These are phyloP conservation scores for Anthoptus insignis DNA, from an alignment of 2,888 invertebrate species.

Conservation along the genomic window DNA sequence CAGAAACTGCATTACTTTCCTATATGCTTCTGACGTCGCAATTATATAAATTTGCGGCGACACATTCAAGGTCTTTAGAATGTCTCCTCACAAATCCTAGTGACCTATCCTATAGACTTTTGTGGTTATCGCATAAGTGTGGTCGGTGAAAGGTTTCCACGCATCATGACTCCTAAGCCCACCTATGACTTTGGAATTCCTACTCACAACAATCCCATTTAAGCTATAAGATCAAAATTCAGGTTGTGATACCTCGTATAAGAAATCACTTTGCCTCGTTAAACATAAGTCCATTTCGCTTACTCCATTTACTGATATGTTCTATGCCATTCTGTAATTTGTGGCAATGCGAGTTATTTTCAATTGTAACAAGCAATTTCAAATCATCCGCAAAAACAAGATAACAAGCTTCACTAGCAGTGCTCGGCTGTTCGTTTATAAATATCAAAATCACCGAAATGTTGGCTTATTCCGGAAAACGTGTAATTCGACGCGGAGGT, in stretches of 20 bases:
- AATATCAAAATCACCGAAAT: conserved; percentile 4
- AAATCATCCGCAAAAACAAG: conserved; percentile 24
- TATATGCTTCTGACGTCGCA: not conserved
- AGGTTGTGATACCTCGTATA: not conserved
- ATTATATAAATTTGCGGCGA: not conserved
- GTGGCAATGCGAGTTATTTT: not conserved
- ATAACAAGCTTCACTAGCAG: not conserved
- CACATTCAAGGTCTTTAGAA: not conserved
- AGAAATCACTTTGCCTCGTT: conserved; percentile 2
- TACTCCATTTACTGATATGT: not conserved
- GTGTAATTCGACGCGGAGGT: not conserved
- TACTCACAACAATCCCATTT: not conserved
- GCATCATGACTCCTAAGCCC: no score
- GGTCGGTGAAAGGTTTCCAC: no score
- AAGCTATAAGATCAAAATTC: not conserved
- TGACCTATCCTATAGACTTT: not conserved
- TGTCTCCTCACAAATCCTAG: no score
- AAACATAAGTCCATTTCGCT: conserved; percentile 3
- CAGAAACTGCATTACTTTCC: not conserved
- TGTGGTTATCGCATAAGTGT: not conserved
- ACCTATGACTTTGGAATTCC: not conserved
- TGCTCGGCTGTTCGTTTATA: conserved; percentile 3
- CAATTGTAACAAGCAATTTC: not conserved
- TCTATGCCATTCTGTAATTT: not conserved
- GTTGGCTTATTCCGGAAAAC: conserved; percentile 2